These are phyloP conservation scores for Syngnathus rostellatus DNA, from an alignment of 2,797 vertebrate genomes.

Conservation along the genomic window DNA sequence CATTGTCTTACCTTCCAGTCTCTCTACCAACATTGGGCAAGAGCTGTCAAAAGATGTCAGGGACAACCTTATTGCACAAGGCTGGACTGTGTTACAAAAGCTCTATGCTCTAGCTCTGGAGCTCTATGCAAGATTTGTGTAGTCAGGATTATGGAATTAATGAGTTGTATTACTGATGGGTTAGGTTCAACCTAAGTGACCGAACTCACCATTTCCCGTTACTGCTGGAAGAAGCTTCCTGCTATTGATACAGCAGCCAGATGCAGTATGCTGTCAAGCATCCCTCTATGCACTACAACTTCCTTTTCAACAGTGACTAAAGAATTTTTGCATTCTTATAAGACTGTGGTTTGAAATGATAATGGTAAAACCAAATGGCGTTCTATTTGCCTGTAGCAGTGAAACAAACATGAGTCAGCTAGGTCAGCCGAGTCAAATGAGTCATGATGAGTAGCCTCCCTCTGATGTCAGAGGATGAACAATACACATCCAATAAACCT, in stretches of 20 bases:
- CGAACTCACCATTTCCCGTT: slow-evolving; percentile 37
- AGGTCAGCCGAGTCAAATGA: slow-evolving; percentile 14
- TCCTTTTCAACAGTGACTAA: slow-evolving; percentile 27
- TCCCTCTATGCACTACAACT: slow-evolving; percentile 19
- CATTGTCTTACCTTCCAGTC: too few species aligned
- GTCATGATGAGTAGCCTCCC: slow-evolving; percentile 15
- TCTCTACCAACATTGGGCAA: too few species aligned
- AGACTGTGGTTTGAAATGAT: slow-evolving; percentile 1
- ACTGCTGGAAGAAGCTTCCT: slow-evolving; percentile 42
- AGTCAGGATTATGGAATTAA: not conserved
- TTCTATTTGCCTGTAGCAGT: too few species aligned
- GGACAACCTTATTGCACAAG: too few species aligned
- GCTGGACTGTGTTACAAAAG: too few species aligned
- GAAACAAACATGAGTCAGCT: slow-evolving; percentile 28
- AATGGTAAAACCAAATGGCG: not conserved
- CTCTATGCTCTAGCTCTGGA: too few species aligned
- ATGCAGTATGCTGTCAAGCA: slow-evolving; percentile 10
- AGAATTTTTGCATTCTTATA: slow-evolving; percentile 1
- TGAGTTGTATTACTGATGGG: not conserved
- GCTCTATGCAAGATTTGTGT: not conserved
- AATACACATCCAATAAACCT: slow-evolving; percentile 5
- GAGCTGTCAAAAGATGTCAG: too few species aligned
- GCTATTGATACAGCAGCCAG: slow-evolving; percentile 41
- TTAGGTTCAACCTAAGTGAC: slow-evolving; percentile 13
- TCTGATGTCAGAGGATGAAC: slow-evolving; percentile 17